These are phyloP conservation scores for Florisuga fusca DNA, from an alignment of 2,797 vertebrate genomes.

Conservation along the genomic window DNA sequence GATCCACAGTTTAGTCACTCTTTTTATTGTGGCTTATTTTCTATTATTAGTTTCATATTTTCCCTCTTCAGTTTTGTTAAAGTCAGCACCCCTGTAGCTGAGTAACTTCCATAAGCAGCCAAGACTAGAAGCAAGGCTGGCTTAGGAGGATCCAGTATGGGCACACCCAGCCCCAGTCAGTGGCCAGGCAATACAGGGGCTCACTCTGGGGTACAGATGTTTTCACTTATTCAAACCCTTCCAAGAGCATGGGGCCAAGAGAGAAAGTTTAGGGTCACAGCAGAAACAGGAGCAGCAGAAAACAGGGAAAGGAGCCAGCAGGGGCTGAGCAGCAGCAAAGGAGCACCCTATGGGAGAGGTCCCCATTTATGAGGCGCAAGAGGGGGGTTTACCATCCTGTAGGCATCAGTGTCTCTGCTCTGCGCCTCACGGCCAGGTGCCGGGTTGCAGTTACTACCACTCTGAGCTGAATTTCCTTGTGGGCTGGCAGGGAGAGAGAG, in stretches of 20 bases:
- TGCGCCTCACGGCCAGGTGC: neutral
- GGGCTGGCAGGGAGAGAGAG: slow-evolving; percentile 26
- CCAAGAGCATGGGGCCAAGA: neutral
- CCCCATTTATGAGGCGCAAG: neutral
- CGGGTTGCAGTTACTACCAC: neutral
- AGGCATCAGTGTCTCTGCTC: neutral
- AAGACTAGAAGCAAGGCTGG: neutral
- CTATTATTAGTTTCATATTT: slow-evolving; percentile 34
- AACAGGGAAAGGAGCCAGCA: neutral
- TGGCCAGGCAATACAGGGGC: fast-evolving
- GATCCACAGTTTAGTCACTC: slow-evolving; percentile 22
- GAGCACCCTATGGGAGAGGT: neutral
- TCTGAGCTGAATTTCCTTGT: neutral
- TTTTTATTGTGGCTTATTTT: slow-evolving; percentile 13
- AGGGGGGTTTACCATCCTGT: slow-evolving; percentile 21
- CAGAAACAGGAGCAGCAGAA: neutral
- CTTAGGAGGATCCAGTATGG: neutral
- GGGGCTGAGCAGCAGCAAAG: neutral
- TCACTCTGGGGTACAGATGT: neutral
- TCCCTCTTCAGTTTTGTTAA: neutral
- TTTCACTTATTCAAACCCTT: neutral
- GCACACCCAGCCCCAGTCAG: neutral
- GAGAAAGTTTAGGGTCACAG: neutral
- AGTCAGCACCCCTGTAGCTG: neutral
- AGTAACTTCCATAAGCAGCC: neutral